Conservation (phyloP, 2,888 invertebrate genomes). For the Parochlus steinenii region DNA sequence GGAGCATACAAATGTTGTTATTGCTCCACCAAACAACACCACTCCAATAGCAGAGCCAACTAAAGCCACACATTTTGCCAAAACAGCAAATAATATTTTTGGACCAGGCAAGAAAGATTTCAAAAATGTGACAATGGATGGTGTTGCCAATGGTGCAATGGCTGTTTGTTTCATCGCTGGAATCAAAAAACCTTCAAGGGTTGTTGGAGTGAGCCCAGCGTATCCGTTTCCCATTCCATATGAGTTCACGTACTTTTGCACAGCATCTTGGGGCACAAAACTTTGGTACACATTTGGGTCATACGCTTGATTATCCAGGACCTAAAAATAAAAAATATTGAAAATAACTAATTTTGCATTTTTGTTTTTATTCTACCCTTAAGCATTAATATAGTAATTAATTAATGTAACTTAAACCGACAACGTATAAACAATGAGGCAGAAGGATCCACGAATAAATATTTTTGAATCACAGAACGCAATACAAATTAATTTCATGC, state of each 20-base stretch:
- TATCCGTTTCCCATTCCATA: conserved; percentile 24
- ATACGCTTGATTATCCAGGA: conserved; percentile 19
- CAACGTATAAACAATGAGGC: too few species aligned
- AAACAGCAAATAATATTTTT: conserved; percentile 21
- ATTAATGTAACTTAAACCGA: too few species aligned
- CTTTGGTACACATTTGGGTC: conserved; percentile 21
- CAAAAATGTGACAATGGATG: background rate
- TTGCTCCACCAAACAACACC: conserved; percentile 33
- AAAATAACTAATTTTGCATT: too few species aligned
- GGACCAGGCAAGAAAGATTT: conserved; percentile 6
- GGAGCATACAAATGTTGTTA: conserved; percentile 37
- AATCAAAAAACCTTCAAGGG: conserved; percentile 31
- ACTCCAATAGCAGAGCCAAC: conserved; percentile 30
- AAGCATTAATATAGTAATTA: too few species aligned
- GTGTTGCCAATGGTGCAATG: background rate
- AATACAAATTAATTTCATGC: too few species aligned
- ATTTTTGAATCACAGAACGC: too few species aligned
- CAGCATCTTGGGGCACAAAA: conserved; percentile 24
- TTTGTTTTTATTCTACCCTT: too few species aligned
- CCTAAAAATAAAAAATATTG: conserved; percentile 11
- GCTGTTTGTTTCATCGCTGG: conserved; percentile 18
- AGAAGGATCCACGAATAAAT: too few species aligned
- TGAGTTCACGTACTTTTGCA: conserved; percentile 26
- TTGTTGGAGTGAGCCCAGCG: conserved; percentile 26
- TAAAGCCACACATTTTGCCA: conserved; percentile 31